Conservation (phyloP, 2,797 vertebrate genomes). For the Takifugu ocellatus region DNA sequence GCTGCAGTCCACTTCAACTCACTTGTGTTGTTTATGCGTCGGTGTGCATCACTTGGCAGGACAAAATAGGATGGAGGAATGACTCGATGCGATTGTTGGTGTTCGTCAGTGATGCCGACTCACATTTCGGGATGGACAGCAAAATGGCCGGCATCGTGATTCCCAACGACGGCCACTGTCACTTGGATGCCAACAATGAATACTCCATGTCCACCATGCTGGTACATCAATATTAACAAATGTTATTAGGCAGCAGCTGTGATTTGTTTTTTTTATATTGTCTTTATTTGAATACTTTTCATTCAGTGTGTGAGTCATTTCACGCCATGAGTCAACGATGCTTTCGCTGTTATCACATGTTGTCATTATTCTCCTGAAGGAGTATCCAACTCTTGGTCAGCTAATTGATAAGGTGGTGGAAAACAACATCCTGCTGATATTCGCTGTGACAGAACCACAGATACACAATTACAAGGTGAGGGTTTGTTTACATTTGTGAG, state of each 20-base stretch:
- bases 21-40: background rate
- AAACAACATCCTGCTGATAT: constrained; percentile 95
- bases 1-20: background rate
- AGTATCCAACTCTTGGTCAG: constrained; percentile 95
- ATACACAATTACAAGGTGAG: constrained; percentile 87
- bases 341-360: too few relatives aligned
- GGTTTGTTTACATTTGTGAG: background rate
- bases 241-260: background rate
- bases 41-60: constrained; percentile 67
- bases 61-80: constrained; percentile 97
- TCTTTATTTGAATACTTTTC: background rate
- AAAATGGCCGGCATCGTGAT: constrained; percentile 95
- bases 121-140: constrained; percentile 98
- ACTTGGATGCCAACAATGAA: constrained; percentile 91
- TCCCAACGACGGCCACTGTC: constrained; percentile 94
- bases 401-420: constrained; percentile 94
- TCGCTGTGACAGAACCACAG: constrained; percentile 88
- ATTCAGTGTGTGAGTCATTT: background rate
- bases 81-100: constrained; percentile 94
- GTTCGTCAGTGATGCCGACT: constrained; percentile 94
- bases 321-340: too few relatives aligned
- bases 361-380: constrained; percentile 66
- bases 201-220: constrained; percentile 89
- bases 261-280: background rate
- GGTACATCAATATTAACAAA: constrained; percentile 71